Conservation (phyloP, 2,113 vertebrate species). For the Lagopus leucura region DNA sequence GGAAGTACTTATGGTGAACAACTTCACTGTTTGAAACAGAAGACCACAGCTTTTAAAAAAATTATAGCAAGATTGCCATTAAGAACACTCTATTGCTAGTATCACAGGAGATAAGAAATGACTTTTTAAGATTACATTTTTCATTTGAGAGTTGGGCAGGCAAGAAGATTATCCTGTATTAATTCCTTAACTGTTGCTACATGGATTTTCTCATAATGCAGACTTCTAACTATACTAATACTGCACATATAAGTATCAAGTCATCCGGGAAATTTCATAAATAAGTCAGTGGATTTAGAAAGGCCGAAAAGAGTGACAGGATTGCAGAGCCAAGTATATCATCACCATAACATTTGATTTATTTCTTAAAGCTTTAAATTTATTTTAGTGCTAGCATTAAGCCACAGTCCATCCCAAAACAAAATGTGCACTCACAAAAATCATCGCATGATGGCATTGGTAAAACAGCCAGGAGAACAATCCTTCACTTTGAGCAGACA, state of each 20-base stretch:
- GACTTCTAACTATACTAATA: neutral
- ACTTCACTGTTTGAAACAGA: neutral
- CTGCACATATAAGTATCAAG: neutral
- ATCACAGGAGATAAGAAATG: neutral
- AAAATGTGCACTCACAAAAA: neutral
- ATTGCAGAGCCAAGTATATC: neutral
- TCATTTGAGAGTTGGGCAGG: neutral
- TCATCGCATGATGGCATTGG: neutral
- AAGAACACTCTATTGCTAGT: neutral
- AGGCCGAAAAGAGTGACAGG: neutral
- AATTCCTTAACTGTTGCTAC: neutral
- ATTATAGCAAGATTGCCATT: neutral
- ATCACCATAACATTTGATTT: neutral
- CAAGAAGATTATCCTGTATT: neutral
- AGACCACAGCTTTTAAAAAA: neutral
- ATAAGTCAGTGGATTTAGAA: neutral
- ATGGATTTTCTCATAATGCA: neutral
- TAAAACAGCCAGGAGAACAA: neutral
- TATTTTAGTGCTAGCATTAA: conserved; percentile 3
- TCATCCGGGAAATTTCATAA: neutral
- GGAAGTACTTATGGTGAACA: neutral
- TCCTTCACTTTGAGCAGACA: neutral
- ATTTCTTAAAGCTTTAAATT: neutral
- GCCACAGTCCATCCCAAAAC: neutral
- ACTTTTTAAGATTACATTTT: neutral